Evolutionary conservation across 2,797 vertebrate species (phyloP).

Genomic region (Neosilurus mollespiculum): DNA sequence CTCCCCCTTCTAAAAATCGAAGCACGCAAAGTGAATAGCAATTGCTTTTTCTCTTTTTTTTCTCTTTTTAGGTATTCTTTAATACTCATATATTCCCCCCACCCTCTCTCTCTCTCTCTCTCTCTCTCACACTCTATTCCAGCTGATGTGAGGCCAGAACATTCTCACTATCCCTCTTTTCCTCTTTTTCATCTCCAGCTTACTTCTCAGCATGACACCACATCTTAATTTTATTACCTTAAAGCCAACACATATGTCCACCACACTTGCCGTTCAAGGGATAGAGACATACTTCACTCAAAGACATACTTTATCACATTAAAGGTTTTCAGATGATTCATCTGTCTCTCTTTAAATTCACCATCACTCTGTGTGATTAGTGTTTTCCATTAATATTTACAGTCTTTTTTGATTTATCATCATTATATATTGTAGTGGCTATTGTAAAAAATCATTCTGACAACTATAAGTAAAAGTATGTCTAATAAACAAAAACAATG

Average conservation of each 20-base stretch:
- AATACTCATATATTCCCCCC: not conserved
- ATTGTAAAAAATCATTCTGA: too few species aligned
- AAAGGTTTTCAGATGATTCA: slow-evolving; percentile 6
- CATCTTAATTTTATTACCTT: slow-evolving; percentile 21
- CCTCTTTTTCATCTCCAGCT: slow-evolving; percentile 16
- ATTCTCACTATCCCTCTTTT: not conserved
- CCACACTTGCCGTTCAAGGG: slow-evolving; percentile 15
- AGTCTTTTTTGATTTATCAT: not conserved
- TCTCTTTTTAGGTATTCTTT: slow-evolving; percentile 10
- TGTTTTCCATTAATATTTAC: slow-evolving; percentile 5
- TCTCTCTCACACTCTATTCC: slow-evolving; percentile 15
- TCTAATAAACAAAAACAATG: too few species aligned
- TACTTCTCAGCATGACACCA: slow-evolving; percentile 22
- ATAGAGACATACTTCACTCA: not conserved
- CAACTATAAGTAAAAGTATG: too few species aligned
- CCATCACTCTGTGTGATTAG: not conserved
- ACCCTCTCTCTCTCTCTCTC: too few species aligned
- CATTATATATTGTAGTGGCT: too few species aligned
- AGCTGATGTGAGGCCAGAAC: not conserved
- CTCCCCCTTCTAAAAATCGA: slow-evolving; percentile 29
- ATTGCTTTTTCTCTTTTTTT: not conserved
- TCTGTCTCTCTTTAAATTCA: slow-evolving; percentile 3
- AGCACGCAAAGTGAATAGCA: slow-evolving; percentile 39
- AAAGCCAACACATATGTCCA: slow-evolving; percentile 18
- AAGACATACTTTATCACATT: not conserved